Base-by-base conservation (phyloP, 2,888 invertebrate species). In the Polymixis lichenea region DNA sequence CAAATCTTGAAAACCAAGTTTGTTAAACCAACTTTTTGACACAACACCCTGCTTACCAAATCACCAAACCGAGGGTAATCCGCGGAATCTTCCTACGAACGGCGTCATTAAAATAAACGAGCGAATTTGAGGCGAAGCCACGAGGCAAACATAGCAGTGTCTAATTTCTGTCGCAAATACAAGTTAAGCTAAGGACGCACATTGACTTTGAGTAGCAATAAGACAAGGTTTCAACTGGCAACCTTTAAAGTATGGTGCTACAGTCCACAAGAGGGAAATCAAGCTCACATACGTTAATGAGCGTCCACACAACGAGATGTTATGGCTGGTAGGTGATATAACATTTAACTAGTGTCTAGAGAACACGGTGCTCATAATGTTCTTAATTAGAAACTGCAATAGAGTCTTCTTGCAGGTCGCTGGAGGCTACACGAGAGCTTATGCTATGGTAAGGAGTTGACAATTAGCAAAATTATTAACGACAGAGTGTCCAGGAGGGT, bases 21-120 rank as follows among this genome's bases (percentile, higher is more conserved):
- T 38, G 56, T 58, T 60, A n/a, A 11, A n/a, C 17, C 19, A 86
- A 86, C 76, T 87, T 86, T 84, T 79, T 78, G 77, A 82, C 74
- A 76, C 80, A 76, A 80, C 77, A 80, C 61, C 67, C 53, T 72
- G 69, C 67, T 78, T 80, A 76, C 72, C 51, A 75, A 78, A 86
- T 76, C 78, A 82, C 67, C 51, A 72, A 77, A 78, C 78, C 69
- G 76, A 68, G 68, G 61, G 53, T 86, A 84, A 88, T 82, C 80
- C 87, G n/a, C 68, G 43, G 43, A 78, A 83, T 83, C 87, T 83
- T 67, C 28, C 65, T 74, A 69, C 70, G 60, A 78, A 83, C 78
- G 86, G 76, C 72, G 62, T 72, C 87, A 88, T 87, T 87, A 88
- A 85, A 88, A 87, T 82, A 82, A 87, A 87, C 72, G 82, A 81